These are phyloP conservation scores for Sclerodermus sp. DNA, from an alignment of 2,888 invertebrate species.

Conservation along the genomic window DNA sequence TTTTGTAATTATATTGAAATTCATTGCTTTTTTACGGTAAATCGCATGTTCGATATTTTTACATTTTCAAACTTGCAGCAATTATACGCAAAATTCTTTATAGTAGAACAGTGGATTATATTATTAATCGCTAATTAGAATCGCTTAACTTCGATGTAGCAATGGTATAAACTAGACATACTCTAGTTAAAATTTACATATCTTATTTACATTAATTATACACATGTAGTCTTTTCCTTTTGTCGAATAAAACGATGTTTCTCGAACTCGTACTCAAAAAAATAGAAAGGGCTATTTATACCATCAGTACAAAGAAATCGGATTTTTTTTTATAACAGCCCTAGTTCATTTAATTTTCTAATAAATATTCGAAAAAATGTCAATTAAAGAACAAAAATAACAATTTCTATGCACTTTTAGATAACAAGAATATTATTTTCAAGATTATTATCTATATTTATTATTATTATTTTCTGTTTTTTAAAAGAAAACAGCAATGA, in stretches of 20 bases:
- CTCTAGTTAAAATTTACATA: constrained; percentile 20
- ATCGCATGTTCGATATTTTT: constrained; percentile 20
- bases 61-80: constrained; percentile 1
- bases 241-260: constrained; percentile 4
- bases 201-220: constrained; percentile 23
- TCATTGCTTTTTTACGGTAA: constrained; percentile 40
- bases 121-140: constrained; percentile 18
- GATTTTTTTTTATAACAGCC: constrained; percentile 3
- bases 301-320: constrained; percentile 34
- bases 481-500: too few relatives aligned
- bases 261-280: constrained; percentile 8
- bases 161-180: constrained; percentile 35
- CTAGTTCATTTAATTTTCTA: too few relatives aligned
- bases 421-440: too few relatives aligned
- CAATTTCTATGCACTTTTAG: too few relatives aligned
- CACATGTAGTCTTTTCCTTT: constrained; percentile 9
- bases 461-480: too few relatives aligned
- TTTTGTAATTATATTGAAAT: constrained; percentile 33
- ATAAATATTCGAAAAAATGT: too few relatives aligned
- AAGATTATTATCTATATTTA: too few relatives aligned
- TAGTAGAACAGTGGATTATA: constrained; percentile 36
- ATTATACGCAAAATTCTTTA: constrained; percentile 27
- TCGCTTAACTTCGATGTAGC: constrained; percentile 35
- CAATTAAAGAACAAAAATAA: too few relatives aligned
- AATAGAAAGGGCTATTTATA: constrained; percentile 25